Evolutionary conservation across 2,113 vertebrate genomes (phyloP).

Genomic region (Barnardius zonarius): DNA sequence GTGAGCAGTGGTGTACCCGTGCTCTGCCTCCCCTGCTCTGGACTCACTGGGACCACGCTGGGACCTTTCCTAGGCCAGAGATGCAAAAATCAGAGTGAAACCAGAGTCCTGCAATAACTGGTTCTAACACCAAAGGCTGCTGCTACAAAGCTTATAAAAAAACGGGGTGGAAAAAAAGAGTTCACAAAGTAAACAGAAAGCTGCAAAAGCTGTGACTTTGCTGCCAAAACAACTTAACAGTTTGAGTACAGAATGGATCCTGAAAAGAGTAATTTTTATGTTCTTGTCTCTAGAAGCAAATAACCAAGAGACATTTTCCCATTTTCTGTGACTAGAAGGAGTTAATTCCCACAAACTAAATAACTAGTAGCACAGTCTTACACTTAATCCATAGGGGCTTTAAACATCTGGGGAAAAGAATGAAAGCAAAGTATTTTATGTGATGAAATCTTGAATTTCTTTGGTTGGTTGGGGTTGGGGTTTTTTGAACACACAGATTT

Average conservation of each 20-base stretch:
- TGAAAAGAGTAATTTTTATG: neutral
- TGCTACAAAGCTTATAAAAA: neutral
- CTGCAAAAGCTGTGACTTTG: neutral
- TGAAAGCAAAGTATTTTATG: neutral
- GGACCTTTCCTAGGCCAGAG: accelerated
- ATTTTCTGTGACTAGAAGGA: neutral
- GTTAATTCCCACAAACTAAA: neutral
- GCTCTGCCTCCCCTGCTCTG: neutral
- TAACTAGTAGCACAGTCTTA: neutral
- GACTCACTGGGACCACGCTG: accelerated
- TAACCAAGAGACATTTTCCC: neutral
- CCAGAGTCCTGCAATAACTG: accelerated
- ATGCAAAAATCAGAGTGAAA: neutral
- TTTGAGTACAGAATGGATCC: neutral
- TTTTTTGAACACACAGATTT: neutral
- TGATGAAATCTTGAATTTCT: neutral
- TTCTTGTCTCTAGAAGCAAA: neutral
- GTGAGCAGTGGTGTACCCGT: neutral
- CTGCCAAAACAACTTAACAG: neutral
- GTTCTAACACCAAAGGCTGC: neutral
- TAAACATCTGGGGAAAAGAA: neutral
- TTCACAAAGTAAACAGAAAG: neutral
- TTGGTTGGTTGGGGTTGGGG: neutral
- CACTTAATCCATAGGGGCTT: neutral
- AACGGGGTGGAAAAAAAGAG: neutral